A percentile compares a stretch with the other conserved stretches of the same genome.
phyloP scores from a whole-genome alignment of 2,888 invertebrate genomes.

The Nephrocerus scutellatus region DNA sequence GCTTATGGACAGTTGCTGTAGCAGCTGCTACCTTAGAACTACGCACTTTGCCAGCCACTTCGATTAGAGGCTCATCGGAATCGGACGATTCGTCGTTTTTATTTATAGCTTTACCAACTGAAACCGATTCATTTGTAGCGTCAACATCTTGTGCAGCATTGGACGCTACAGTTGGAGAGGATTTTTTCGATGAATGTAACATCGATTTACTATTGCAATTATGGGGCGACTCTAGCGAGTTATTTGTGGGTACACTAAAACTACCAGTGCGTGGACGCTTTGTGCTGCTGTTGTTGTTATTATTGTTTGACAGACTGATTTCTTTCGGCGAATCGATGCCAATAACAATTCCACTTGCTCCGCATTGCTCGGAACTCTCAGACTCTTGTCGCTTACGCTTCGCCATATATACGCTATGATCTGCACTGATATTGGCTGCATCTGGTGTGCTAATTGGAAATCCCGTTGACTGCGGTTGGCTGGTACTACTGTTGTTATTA shows the following conservation, averaged over 20 bases:
- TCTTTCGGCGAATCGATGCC: no score
- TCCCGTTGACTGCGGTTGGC: no score
- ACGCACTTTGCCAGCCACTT: constrained; percentile 60
- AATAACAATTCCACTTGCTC: constrained; percentile 57
- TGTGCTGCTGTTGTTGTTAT: constrained; percentile 24
- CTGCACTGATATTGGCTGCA: constrained; percentile 28
- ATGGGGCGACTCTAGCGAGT: no score
- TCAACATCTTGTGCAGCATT: no score
- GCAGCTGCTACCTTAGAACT: constrained; percentile 34
- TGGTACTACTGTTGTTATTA: no score
- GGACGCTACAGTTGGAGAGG: no score
- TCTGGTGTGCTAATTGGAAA: constrained; percentile 3
- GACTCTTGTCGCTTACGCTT: constrained; percentile 76
- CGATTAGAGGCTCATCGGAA: constrained; percentile 72
- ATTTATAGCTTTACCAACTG: constrained; percentile 17
- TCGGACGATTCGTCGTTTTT: constrained; percentile 63
- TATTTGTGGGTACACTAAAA: no score
- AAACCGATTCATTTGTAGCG: neutral
- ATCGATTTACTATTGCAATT: no score
- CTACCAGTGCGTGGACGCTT: constrained; percentile 22
- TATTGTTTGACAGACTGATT: no score
- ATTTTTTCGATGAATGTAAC: no score
- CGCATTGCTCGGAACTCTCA: constrained; percentile 63
- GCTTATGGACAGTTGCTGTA: constrained; percentile 17
- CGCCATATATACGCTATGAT: constrained; percentile 4